Percentiles rank a stretch among this genome's conserved stretches.
phyloP scores from a whole-genome alignment of 2,888 invertebrate species.

The Apotomis betuletana region DNA sequence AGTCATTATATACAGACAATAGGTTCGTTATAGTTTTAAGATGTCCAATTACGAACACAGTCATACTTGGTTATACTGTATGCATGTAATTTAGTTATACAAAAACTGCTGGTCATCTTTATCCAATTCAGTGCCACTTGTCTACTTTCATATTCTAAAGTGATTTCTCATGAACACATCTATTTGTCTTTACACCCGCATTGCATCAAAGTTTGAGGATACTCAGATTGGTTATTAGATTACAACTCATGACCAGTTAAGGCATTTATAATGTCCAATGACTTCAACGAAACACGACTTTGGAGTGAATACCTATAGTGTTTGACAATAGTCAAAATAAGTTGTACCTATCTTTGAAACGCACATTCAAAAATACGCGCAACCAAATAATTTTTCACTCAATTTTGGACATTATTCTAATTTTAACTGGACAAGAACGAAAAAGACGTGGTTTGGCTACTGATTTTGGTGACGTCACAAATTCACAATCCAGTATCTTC shows the following conservation, averaged over 20 bases:
- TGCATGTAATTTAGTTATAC: slow-evolving; percentile 11
- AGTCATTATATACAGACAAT: neutral
- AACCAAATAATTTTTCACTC: no score
- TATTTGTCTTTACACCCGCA: slow-evolving; percentile 77
- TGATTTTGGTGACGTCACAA: no score
- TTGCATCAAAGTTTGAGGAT: slow-evolving; percentile 52
- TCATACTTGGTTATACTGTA: neutral
- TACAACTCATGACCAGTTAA: neutral
- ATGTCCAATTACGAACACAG: neutral
- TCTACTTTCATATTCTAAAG: slow-evolving; percentile 50
- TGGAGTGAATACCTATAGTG: neutral
- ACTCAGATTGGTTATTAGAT: slow-evolving; percentile 8
- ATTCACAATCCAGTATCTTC: no score
- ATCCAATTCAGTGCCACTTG: slow-evolving; percentile 72
- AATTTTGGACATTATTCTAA: no score
- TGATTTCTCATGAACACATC: slow-evolving; percentile 63
- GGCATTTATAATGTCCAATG: neutral
- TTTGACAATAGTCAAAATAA: no score
- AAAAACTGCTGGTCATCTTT: slow-evolving; percentile 64
- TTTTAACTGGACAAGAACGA: no score
- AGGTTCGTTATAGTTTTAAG: neutral
- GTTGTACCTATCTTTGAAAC: no score
- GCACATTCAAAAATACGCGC: no score
- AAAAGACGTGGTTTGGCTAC: no score
- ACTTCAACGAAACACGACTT: neutral